Evolutionary conservation across 2,888 invertebrate species (phyloP).

Genomic region (Ormia ochracea): DNA sequence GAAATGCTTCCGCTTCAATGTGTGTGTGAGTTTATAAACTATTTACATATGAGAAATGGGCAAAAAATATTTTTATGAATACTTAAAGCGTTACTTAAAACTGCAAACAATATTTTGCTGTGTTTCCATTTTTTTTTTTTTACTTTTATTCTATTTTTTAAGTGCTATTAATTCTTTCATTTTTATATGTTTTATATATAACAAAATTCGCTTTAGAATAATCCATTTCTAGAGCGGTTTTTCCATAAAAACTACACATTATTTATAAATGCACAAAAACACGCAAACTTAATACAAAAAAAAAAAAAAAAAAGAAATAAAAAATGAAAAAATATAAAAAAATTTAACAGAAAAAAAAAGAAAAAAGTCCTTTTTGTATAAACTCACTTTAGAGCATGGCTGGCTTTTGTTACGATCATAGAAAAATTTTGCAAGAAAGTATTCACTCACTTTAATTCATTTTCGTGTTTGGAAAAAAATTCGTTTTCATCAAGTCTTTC

Average conservation of each 20-base stretch:
- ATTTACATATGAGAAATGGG: too few relatives aligned
- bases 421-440: background rate
- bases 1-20: background rate
- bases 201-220: background rate
- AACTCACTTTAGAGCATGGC: background rate
- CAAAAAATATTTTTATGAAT: conserved; percentile 10
- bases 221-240: background rate
- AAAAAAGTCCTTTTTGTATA: too few relatives aligned
- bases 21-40: background rate
- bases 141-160: background rate
- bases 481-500: conserved; percentile 25
- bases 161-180: background rate
- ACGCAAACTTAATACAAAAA: conserved; percentile 34
- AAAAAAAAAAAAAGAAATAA: background rate
- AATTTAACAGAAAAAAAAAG: too few relatives aligned
- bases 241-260: background rate
- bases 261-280: conserved; percentile 20
- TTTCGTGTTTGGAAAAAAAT: background rate
- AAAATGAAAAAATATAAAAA: background rate
- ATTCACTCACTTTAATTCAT: background rate
- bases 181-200: background rate
- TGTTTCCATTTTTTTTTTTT: background rate
- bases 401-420: background rate
- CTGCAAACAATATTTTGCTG: too few relatives aligned
- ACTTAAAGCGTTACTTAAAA: conserved; percentile 5